These are phyloP conservation scores for Pipa parva DNA, from an alignment of 2,113 vertebrate genomes.

Conservation along the genomic window DNA sequence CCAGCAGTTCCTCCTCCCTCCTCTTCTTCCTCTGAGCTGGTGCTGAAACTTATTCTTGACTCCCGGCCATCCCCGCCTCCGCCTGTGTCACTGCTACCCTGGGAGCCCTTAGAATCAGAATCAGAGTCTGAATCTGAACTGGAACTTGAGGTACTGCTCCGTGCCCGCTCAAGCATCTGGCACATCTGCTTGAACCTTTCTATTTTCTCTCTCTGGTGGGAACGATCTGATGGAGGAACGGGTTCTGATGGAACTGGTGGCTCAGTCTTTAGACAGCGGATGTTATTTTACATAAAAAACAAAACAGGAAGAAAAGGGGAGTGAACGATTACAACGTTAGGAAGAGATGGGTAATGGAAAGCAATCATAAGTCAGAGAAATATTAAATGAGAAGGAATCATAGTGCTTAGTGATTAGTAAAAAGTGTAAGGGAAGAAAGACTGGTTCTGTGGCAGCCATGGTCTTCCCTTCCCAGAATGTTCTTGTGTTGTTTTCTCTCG, in stretches of 20 bases:
- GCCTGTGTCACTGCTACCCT: slow-evolving; percentile 44
- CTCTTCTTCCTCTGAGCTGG: slow-evolving; percentile 71
- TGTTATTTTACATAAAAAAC: too few relatives aligned
- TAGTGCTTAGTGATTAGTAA: too few relatives aligned
- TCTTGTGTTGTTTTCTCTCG: too few relatives aligned
- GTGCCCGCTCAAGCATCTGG: slow-evolving; percentile 78
- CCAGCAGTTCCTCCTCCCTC: slow-evolving; percentile 52
- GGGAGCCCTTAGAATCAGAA: slow-evolving; percentile 61
- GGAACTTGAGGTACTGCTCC: slow-evolving; percentile 75
- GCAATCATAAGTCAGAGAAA: too few relatives aligned
- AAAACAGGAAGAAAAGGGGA: neutral
- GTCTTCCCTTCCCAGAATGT: too few relatives aligned
- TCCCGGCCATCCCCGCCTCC: slow-evolving; percentile 45
- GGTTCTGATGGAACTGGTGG: slow-evolving; percentile 46
- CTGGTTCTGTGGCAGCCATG: too few relatives aligned
- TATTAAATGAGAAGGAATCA: too few relatives aligned
- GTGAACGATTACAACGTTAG: neutral
- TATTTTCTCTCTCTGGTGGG: slow-evolving; percentile 81
- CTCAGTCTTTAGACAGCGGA: slow-evolving; percentile 51
- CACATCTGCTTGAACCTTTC: slow-evolving; percentile 90
- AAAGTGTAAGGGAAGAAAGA: too few relatives aligned
- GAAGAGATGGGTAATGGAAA: too few relatives aligned
- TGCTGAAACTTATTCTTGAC: slow-evolving; percentile 70
- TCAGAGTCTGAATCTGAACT: slow-evolving; percentile 82
- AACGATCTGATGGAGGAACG: slow-evolving; percentile 60